These are phyloP conservation scores for Leucopsar rothschildi DNA, from an alignment of 2,113 vertebrate genomes.

Conservation along the genomic window DNA sequence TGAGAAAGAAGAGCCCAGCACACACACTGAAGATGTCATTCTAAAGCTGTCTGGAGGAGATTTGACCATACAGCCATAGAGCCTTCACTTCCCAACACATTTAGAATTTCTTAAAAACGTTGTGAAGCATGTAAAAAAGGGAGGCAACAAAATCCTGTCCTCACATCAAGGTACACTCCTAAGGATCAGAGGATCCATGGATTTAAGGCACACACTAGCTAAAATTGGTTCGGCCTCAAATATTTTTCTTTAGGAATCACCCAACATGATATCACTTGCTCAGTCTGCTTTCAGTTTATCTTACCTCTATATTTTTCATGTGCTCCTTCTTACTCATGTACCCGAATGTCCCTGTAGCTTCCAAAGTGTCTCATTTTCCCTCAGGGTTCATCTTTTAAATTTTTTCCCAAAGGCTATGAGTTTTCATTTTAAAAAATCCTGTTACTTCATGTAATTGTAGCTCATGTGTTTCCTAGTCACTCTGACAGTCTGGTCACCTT, in stretches of 20 bases:
- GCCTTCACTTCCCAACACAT: fast-evolving
- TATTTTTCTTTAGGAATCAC: background rate
- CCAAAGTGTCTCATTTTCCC: background rate
- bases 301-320: background rate
- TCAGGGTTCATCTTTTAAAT: background rate
- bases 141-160: background rate
- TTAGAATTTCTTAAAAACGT: background rate
- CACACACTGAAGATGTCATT: fast-evolving
- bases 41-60: background rate
- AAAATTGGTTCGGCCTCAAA: background rate
- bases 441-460: background rate
- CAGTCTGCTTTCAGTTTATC: background rate
- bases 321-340: background rate
- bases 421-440: background rate
- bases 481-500: background rate
- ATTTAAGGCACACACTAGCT: background rate
- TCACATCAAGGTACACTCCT: background rate
- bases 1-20: background rate
- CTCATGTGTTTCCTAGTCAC: background rate
- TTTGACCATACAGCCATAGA: background rate
- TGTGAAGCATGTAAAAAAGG: background rate
- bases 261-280: background rate
- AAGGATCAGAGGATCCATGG: background rate
- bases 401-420: background rate
- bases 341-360: background rate